These are phyloP conservation scores for Labrus mixtus DNA, from an alignment of 2,113 vertebrate species.

Conservation along the genomic window DNA sequence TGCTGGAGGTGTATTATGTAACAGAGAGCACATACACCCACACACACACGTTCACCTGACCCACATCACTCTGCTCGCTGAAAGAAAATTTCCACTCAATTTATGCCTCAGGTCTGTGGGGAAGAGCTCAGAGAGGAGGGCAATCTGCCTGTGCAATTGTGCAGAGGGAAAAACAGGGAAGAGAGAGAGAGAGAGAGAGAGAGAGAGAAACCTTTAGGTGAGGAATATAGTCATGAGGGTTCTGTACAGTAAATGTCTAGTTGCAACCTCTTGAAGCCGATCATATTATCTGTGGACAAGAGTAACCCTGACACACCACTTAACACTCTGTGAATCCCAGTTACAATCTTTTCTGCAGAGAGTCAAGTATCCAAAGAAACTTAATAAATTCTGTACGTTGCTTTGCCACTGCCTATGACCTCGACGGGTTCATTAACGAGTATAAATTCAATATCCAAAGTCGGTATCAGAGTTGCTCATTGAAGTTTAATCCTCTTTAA, in stretches of 20 bases:
- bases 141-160: constrained; percentile 25
- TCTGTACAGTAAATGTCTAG: constrained; percentile 29
- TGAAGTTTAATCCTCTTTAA: neutral
- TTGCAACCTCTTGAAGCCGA: constrained; percentile 27
- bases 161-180: too few relatives aligned
- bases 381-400: too few relatives aligned
- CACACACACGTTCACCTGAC: constrained; percentile 2
- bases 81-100: constrained; percentile 59
- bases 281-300: constrained; percentile 21
- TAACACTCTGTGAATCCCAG: neutral
- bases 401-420: neutral
- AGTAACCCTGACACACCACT: constrained; percentile 16
- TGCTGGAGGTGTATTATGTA: constrained; percentile 45
- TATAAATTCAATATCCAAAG: neutral
- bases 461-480: neutral
- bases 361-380: too few relatives aligned
- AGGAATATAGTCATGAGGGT: neutral
- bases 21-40: neutral
- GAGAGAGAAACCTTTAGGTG: neutral
- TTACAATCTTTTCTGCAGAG: too few relatives aligned
- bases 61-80: constrained; percentile 31
- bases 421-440: neutral
- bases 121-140: constrained; percentile 13
- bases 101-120: constrained; percentile 38
- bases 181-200: neutral